Evolutionary conservation across 2,888 invertebrate genomes (phyloP).

Genomic region (Epinotia brunnichana): DNA sequence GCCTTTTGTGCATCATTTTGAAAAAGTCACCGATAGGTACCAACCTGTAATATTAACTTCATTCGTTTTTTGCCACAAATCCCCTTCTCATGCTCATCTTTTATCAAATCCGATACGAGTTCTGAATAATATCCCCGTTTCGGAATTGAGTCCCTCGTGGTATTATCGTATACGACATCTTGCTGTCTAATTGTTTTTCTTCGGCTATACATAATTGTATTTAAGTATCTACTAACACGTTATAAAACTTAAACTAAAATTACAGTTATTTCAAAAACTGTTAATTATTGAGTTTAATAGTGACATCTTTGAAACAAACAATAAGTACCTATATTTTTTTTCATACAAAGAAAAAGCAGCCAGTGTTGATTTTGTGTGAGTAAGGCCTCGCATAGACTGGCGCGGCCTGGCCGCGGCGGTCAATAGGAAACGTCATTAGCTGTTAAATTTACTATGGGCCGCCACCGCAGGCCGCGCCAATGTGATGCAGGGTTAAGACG

Average conservation of each 20-base stretch:
- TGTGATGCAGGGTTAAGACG: too few relatives aligned
- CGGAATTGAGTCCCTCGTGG: constrained; percentile 63
- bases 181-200: constrained; percentile 71
- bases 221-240: not conserved
- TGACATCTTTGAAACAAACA: constrained; percentile 2
- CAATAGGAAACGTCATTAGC: too few relatives aligned
- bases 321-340: not conserved
- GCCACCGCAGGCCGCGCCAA: too few relatives aligned
- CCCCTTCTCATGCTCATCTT: constrained; percentile 65
- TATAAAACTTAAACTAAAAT: constrained; percentile 33
- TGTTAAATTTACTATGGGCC: too few relatives aligned
- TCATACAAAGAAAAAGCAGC: not conserved
- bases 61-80: constrained; percentile 74
- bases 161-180: constrained; percentile 73
- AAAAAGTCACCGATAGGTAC: not conserved
- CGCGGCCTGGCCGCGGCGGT: too few relatives aligned
- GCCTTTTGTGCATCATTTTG: too few relatives aligned
- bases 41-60: constrained; percentile 72
- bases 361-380: not conserved
- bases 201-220: constrained; percentile 65
- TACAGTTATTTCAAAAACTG: constrained; percentile 10
- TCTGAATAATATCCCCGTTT: constrained; percentile 86
- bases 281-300: constrained; percentile 1
- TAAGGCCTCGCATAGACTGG: too few relatives aligned
- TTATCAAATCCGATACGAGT: constrained; percentile 80